Percentiles rank a stretch among this genome's conserved stretches.
Evolutionary conservation across 2,888 invertebrate species (phyloP).

Genomic region (Phaonia tiefii): DNA sequence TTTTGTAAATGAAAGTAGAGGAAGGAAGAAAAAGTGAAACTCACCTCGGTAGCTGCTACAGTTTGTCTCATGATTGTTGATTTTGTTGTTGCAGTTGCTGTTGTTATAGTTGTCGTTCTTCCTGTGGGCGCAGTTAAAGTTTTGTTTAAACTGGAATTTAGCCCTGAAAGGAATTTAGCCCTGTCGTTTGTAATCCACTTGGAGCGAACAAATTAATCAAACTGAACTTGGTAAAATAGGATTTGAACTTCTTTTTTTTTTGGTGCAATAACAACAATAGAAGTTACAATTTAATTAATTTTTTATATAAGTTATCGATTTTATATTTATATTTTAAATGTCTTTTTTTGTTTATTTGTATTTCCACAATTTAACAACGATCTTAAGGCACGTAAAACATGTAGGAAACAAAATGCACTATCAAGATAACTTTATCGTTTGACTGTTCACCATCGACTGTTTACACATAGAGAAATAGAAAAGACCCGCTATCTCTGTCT

Average conservation of each 20-base stretch:
- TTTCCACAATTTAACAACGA: constrained; percentile 11
- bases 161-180: constrained; percentile 63
- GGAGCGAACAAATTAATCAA: not conserved
- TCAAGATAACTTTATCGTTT: constrained; percentile 40
- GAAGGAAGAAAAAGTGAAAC: constrained; percentile 40
- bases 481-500: too few relatives aligned
- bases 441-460: constrained; percentile 50
- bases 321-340: not conserved
- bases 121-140: constrained; percentile 29
- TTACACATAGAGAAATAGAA: too few relatives aligned
- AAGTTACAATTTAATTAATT: constrained; percentile 2
- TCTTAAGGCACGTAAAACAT: not conserved
- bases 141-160: constrained; percentile 58
- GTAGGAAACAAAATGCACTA: constrained; percentile 26
- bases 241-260: constrained; percentile 41
- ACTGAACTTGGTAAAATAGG: constrained; percentile 37
- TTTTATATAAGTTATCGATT: not conserved
- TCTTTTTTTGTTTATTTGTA: not conserved
- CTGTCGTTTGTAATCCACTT: constrained; percentile 49
- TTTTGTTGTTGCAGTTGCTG: too few relatives aligned
- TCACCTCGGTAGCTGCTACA: constrained; percentile 65
- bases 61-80: constrained; percentile 59
- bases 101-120: constrained; percentile 33
- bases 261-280: not conserved
- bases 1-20: not conserved